Evolutionary conservation across 2,113 vertebrate genomes (phyloP).

Genomic region (Gallinago media): DNA sequence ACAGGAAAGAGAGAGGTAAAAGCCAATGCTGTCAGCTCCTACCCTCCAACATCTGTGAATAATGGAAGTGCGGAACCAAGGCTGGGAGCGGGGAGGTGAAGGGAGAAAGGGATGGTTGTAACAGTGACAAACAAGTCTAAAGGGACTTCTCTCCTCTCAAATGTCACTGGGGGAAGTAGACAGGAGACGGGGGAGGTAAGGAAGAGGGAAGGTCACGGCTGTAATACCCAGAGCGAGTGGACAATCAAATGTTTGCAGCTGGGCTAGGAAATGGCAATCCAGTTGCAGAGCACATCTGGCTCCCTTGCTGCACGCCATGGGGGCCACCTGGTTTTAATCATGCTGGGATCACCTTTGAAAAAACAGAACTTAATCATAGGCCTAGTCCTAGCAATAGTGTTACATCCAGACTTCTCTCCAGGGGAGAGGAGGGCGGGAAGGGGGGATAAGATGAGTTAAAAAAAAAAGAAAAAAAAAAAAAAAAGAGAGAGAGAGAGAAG

Average conservation of each 20-base stretch:
- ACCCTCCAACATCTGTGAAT: constrained; percentile 75
- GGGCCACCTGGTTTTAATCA: constrained; percentile 22
- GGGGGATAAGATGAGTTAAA: constrained; percentile 10
- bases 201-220: constrained; percentile 77
- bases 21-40: constrained; percentile 10
- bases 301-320: not conserved
- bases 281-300: constrained; percentile 51
- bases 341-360: constrained; percentile 44
- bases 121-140: constrained; percentile 63
- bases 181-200: constrained; percentile 66
- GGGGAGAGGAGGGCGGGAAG: not conserved
- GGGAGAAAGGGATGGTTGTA: constrained; percentile 43
- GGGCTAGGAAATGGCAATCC: constrained; percentile 48
- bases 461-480: not conserved
- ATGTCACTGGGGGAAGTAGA: constrained; percentile 68
- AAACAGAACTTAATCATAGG: constrained; percentile 43
- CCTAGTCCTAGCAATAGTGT: constrained; percentile 52
- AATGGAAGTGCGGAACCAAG: constrained; percentile 5
- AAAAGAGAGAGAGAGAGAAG: not conserved
- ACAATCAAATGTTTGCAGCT: constrained; percentile 79
- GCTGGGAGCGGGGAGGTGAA: not conserved
- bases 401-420: constrained; percentile 63
- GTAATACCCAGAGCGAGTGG: constrained; percentile 63
- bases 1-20: constrained; percentile 55
- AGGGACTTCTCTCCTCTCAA: constrained; percentile 65